Base-by-base conservation (phyloP, 2,797 vertebrate genomes). In the Synaphobranchus kaupii region DNA sequence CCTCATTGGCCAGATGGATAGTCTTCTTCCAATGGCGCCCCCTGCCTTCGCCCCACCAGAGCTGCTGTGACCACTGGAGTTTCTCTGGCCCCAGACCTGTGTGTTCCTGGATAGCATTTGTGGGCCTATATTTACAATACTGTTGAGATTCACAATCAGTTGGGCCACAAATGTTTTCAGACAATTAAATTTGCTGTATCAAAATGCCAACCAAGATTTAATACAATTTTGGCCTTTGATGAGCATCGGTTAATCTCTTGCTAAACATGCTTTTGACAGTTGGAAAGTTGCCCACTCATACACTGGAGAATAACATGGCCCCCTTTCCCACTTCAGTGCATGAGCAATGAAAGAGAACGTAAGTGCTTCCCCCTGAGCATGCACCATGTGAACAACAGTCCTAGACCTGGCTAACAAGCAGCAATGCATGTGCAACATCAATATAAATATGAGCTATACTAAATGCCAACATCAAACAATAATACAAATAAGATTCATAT, bases 1-100 rank as follows among this genome's bases (percentile, higher is more conserved):
- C 44, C 68, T 85, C 58, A 90, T 87, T 87, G 88, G 89, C 87
- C 39, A 73, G 44, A 50, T n/a, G 63, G 50, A 25, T 47, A 44
- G 47, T 48, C 28, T 17, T 13, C 52, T 56, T 44, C 81, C 47
- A 71, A 7, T 12, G 81, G 4, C 31, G 52, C 39, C 56, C 60
- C 84, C 63, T 63, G 10, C 63, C 84, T 15, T 22, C 34, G n/a
- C n/a, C 1, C 44, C 44, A 60, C 28, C 12, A 4, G 28, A 0
- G 28, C 68, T 34, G 28, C 31, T 78, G 73, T 78, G 73, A 47
- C 73, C 73, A 78, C 20, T 15, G 17, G 6, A 22, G 17, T 39
- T 8, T 20, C 7, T 44, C 39, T 17, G 3, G 17, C 73, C 73
- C 39, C 73, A 44, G 8, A 68, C 44, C 80, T 66, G 78, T 48